Evolutionary conservation across 2,888 invertebrate species (phyloP), one percentile per base, ranked within the genome.

Genomic region (Microplitis deprimator): DNA sequence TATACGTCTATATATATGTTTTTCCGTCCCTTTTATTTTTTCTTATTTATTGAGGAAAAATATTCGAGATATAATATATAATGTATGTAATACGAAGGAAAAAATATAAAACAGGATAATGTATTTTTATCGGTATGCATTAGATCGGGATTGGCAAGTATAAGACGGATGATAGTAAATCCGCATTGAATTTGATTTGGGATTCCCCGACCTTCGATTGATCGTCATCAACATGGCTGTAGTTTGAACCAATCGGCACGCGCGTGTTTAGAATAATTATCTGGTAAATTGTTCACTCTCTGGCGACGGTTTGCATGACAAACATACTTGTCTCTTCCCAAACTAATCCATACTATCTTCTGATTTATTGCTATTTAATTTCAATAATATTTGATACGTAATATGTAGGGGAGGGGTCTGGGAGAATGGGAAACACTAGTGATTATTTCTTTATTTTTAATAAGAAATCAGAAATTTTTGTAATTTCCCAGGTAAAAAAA

Each of bases 251-350:
- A 77, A 77, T 79, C 68, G 77, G 71, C 76, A 71, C 76, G 73
- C 71, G 69, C 79, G 79, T 79, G 79, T 60, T 68, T 64, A 59
- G 77, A 77, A 79, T 77, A 79, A 79, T 79, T 74, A 77, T 74
- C 73, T 62, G 61, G 62, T 72, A 73, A 77, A 79, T 77, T 76
- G 71, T 59, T 68, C 68, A 50, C 50, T 50, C 50, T 50, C 50
- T 50, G 50, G 13, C 50, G 75, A 38, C 20, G 74, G 41, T 16
- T 40, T 50, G 59, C 74, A 60, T 62, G 64, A 72, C 73, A 73
- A 78, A 75, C 64, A 68, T 73, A 78, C 68, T 71, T 38, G 41
- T 38, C 41, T 76, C 73, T 72, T 77, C 73, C 62, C 68, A 67
- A 16, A 73, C 41, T 68, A 73, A 38, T n/a, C 41, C 39, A 13